phyloP scores from a whole-genome alignment of 2,888 invertebrate genomes.

The Ptychoptera contaminata region DNA sequence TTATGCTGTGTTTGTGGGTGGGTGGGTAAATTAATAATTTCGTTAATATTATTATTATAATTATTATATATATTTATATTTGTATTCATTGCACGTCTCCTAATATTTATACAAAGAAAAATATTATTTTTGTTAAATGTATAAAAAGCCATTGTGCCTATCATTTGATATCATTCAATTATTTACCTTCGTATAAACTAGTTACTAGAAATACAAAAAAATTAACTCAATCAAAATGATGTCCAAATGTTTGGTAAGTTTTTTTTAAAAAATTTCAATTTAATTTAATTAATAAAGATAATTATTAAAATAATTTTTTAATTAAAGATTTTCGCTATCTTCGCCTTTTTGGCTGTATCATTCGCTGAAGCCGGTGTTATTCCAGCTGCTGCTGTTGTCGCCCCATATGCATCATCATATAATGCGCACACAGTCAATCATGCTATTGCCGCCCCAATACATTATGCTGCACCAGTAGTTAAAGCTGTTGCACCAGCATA shows the following conservation, averaged over 20 bases:
- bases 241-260: slow-evolving; percentile 23
- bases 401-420: slow-evolving; percentile 60
- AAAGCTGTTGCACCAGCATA: slow-evolving; percentile 23
- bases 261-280: neutral
- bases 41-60: no score
- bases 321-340: slow-evolving; percentile 19
- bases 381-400: slow-evolving; percentile 39
- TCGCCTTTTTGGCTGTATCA: slow-evolving; percentile 17
- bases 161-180: no score
- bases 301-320: slow-evolving; percentile 3
- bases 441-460: slow-evolving; percentile 47
- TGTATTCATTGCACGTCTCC: no score
- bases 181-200: no score
- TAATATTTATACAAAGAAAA: no score
- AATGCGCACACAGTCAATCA: slow-evolving; percentile 61
- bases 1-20: no score
- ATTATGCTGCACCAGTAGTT: slow-evolving; percentile 28
- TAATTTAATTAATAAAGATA: neutral
- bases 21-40: no score
- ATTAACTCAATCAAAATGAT: slow-evolving; percentile 17
- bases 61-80: no score
- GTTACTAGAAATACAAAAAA: neutral
- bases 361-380: slow-evolving; percentile 24
- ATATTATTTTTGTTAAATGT: no score
- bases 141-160: no score